Evolutionary conservation across 2,888 invertebrate species (phyloP).

Genomic region (Pseudococcus jackbeardsleyi): DNA sequence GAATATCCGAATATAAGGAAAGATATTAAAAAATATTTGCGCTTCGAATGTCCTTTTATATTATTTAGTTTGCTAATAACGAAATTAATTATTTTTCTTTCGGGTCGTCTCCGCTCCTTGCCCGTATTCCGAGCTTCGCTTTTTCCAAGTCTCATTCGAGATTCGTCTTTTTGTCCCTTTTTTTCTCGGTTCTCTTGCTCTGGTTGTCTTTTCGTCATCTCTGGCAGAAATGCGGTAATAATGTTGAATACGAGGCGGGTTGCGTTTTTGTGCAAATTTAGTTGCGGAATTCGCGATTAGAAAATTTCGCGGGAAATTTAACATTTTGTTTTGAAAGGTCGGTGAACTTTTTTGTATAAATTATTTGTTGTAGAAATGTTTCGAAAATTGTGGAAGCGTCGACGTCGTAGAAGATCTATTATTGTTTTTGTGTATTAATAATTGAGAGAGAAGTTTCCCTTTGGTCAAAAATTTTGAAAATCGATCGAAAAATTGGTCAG

Average conservation of each 20-base stretch:
- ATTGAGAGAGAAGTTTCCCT: too few relatives aligned
- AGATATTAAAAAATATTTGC: slow-evolving; percentile 56
- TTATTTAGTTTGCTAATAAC: slow-evolving; percentile 53
- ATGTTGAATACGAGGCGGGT: background rate
- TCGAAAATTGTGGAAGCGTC: background rate
- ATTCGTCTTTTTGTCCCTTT: slow-evolving; percentile 16
- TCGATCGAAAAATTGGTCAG: too few relatives aligned
- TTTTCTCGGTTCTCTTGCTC: background rate
- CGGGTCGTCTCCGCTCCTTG: slow-evolving; percentile 7
- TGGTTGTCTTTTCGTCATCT: too few relatives aligned
- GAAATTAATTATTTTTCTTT: slow-evolving; percentile 55
- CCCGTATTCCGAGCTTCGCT: background rate
- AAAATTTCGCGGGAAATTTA: background rate
- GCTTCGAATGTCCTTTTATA: slow-evolving; percentile 45
- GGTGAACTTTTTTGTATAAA: background rate
- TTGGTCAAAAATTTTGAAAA: too few relatives aligned
- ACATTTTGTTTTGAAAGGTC: background rate
- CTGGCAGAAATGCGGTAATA: background rate
- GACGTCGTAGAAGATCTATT: background rate
- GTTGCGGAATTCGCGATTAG: background rate
- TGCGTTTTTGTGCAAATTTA: background rate
- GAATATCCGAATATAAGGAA: background rate
- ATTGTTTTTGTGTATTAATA: too few relatives aligned
- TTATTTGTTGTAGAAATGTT: too few relatives aligned
- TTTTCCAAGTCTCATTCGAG: background rate